Conservation (phyloP, 2,888 invertebrate species). For the Ypsolopha sequella region DNA sequence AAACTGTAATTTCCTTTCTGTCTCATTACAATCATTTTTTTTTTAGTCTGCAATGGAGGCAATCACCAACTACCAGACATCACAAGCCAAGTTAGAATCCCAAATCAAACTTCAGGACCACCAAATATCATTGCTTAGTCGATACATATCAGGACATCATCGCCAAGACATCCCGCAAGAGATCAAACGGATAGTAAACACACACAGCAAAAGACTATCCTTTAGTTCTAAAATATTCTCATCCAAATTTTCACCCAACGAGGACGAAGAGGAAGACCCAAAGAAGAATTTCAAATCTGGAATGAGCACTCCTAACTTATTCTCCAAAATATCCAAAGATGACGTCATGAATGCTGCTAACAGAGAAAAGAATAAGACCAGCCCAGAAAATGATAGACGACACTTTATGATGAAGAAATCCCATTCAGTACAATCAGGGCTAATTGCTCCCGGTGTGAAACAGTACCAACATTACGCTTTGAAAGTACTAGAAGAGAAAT, state of each 20-base stretch:
- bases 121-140: slow-evolving; percentile 78
- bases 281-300: slow-evolving; percentile 44
- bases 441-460: slow-evolving; percentile 33
- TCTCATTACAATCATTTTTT: neutral
- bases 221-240: slow-evolving; percentile 60
- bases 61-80: slow-evolving; percentile 72
- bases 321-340: slow-evolving; percentile 44
- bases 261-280: slow-evolving; percentile 53
- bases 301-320: slow-evolving; percentile 52
- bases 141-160: slow-evolving; percentile 78
- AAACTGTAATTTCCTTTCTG: too few relatives aligned
- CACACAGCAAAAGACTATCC: slow-evolving; percentile 49
- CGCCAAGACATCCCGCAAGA: slow-evolving; percentile 80
- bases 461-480: slow-evolving; percentile 47
- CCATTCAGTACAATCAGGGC: slow-evolving; percentile 52
- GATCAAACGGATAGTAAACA: slow-evolving; percentile 79
- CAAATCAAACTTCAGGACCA: slow-evolving; percentile 81
- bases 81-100: slow-evolving; percentile 75
- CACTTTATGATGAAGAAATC: slow-evolving; percentile 56
- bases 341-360: slow-evolving; percentile 28
- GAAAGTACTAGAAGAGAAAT: slow-evolving; percentile 64
- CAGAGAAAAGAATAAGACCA: slow-evolving; percentile 17
- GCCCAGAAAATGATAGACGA: slow-evolving; percentile 34
- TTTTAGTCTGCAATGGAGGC: slow-evolving; percentile 76
- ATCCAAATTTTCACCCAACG: slow-evolving; percentile 39